Evolutionary conservation across 1,140 invertebrate genomes (phyloP).

Genomic region (Drosophila yakuba): DNA sequence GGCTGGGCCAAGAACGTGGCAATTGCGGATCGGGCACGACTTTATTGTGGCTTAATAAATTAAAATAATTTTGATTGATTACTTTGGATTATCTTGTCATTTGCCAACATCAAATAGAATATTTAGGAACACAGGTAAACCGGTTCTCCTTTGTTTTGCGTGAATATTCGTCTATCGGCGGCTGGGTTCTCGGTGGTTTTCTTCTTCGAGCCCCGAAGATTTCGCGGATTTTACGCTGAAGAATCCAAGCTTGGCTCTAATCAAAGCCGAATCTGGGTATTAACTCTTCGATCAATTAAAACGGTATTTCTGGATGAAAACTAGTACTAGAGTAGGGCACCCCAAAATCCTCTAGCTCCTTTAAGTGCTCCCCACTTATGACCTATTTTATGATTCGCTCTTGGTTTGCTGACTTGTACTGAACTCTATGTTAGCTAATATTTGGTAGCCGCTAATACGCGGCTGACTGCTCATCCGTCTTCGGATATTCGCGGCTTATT

Average conservation of each 20-base stretch:
- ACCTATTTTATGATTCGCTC: neutral
- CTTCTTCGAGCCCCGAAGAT: constrained; percentile 48
- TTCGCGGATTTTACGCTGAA: constrained; percentile 67
- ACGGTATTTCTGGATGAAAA: constrained; percentile 22
- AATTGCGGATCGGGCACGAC: constrained; percentile 77
- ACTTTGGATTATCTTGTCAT: constrained; percentile 85
- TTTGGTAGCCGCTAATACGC: constrained; percentile 26
- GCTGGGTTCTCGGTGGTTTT: constrained; percentile 54
- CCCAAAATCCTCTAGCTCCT: neutral
- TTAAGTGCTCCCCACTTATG: neutral
- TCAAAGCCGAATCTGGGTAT: constrained; percentile 54
- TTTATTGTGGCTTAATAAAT: constrained; percentile 84
- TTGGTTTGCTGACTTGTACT: constrained; percentile 16
- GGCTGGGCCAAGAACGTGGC: constrained; percentile 61
- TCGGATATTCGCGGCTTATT: constrained; percentile 27
- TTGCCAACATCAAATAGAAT: constrained; percentile 85
- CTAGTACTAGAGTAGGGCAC: neutral
- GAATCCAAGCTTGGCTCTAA: constrained; percentile 64
- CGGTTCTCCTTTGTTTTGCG: constrained; percentile 75
- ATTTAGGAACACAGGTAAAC: constrained; percentile 83
- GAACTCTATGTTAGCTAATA: constrained; percentile 22
- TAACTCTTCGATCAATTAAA: constrained; percentile 32
- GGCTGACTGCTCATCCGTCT: constrained; percentile 27
- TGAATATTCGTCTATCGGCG: constrained; percentile 61
- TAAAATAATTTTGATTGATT: constrained; percentile 85